Evolutionary conservation across 2,797 vertebrate genomes (phyloP).

Genomic region (Manis javanica): DNA sequence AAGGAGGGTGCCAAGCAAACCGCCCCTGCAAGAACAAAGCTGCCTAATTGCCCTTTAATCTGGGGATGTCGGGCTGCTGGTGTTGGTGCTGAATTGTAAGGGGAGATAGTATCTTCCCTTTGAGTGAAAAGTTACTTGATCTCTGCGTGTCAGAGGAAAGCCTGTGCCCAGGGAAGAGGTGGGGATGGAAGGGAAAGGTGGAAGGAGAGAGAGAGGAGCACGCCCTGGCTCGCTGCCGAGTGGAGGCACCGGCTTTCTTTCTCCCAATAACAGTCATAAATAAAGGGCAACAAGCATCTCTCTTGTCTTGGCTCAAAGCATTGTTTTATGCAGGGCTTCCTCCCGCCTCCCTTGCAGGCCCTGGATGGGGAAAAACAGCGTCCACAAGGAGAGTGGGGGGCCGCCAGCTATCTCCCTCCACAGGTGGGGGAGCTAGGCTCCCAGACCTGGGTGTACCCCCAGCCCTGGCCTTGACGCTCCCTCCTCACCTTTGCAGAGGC

Average conservation of each 20-base stretch:
- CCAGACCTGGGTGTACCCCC: not conserved
- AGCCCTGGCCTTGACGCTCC: not conserved
- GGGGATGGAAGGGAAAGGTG: slow-evolving; percentile 34
- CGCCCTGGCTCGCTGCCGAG: slow-evolving; percentile 65
- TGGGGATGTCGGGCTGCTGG: slow-evolving; percentile 68
- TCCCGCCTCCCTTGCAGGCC: not conserved
- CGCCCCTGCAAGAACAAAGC: slow-evolving; percentile 80
- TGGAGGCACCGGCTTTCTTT: slow-evolving; percentile 74
- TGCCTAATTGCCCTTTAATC: slow-evolving; percentile 87
- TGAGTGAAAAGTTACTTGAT: slow-evolving; percentile 87
- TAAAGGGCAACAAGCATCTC: slow-evolving; percentile 65
- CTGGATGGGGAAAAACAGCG: slow-evolving; percentile 35
- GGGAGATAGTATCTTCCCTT: slow-evolving; percentile 82
- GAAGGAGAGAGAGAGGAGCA: slow-evolving; percentile 49
- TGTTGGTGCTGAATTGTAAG: slow-evolving; percentile 82
- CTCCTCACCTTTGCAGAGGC: not conserved
- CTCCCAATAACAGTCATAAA: slow-evolving; percentile 67
- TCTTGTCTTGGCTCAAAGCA: slow-evolving; percentile 71
- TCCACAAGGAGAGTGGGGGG: not conserved
- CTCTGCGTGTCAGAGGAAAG: slow-evolving; percentile 77
- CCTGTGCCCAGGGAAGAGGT: slow-evolving; percentile 69
- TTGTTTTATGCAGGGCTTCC: not conserved
- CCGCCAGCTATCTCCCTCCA: slow-evolving; percentile 64
- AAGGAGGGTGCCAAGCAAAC: slow-evolving; percentile 56
- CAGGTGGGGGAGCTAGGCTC: not conserved